Evolutionary conservation across 2,888 invertebrate species (phyloP).

Genomic region (Tribolium freemani): DNA sequence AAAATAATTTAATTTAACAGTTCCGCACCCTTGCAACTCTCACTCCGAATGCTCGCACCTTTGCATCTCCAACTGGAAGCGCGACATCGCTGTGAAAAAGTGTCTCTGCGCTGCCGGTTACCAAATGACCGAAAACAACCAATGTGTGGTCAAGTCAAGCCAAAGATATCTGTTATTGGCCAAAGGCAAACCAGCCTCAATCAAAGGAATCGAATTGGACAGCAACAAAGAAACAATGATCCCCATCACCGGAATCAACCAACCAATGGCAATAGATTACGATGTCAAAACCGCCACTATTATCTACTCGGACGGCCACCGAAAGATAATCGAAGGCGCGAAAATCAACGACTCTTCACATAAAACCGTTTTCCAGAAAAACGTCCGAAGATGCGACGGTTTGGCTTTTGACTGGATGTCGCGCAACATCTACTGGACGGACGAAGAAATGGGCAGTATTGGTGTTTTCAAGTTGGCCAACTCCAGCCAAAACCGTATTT

Average conservation of each 20-base stretch:
- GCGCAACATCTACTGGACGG: constrained; percentile 87
- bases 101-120: constrained; percentile 84
- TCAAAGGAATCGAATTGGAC: constrained; percentile 75
- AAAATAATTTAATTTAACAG: constrained; percentile 58
- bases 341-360: constrained; percentile 50
- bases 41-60: constrained; percentile 83
- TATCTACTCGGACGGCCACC: constrained; percentile 70
- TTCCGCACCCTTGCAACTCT: constrained; percentile 78
- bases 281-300: constrained; percentile 70
- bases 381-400: constrained; percentile 78
- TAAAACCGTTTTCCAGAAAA: constrained; percentile 70
- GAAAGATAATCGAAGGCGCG: constrained; percentile 61
- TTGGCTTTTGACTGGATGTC: constrained; percentile 89
- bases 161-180: constrained; percentile 77
- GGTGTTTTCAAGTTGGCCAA: constrained; percentile 77
- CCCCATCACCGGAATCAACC: constrained; percentile 78
- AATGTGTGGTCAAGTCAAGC: constrained; percentile 73
- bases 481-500: constrained; percentile 70
- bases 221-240: constrained; percentile 73
- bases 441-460: constrained; percentile 78
- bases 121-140: constrained; percentile 71
- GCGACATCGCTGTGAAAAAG: constrained; percentile 71
- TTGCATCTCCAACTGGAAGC: constrained; percentile 78
- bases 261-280: constrained; percentile 79
- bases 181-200: constrained; percentile 78